These are phyloP conservation scores for Upupa epops DNA, from an alignment of 2,113 vertebrate genomes.

Conservation along the genomic window DNA sequence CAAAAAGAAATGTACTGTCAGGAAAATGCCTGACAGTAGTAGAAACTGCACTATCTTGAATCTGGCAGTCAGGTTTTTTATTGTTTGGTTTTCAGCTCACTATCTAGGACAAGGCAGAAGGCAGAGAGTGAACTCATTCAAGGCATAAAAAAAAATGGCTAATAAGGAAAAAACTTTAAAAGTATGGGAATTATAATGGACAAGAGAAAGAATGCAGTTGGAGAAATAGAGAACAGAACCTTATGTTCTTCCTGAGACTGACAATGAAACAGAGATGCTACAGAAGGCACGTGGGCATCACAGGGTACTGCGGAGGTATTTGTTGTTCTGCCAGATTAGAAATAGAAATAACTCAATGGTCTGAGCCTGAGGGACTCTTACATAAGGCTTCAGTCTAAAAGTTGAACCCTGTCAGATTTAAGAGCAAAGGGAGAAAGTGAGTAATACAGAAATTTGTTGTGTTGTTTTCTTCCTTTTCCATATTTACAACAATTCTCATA, in stretches of 20 bases:
- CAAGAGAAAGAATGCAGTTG: not conserved
- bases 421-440: not conserved
- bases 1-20: not conserved
- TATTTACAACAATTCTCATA: not conserved
- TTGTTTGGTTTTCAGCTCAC: fast-evolving
- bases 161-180: not conserved
- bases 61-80: not conserved
- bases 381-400: not conserved
- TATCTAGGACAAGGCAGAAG: not conserved
- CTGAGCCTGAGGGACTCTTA: not conserved
- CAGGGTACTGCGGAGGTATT: not conserved
- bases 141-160: fast-evolving
- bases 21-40: not conserved
- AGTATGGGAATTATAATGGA: not conserved
- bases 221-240: not conserved
- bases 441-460: not conserved
- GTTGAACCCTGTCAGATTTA: not conserved
- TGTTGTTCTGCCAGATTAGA: constrained; percentile 20
- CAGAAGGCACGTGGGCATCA: not conserved
- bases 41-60: not conserved
- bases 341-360: not conserved
- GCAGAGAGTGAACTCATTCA: not conserved
- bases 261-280: not conserved
- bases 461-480: not conserved
- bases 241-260: not conserved